Percentiles rank a stretch among this genome's conserved stretches.
phyloP scores from a whole-genome alignment of 1,140 invertebrate genomes.

The Plutomurus gul region DNA sequence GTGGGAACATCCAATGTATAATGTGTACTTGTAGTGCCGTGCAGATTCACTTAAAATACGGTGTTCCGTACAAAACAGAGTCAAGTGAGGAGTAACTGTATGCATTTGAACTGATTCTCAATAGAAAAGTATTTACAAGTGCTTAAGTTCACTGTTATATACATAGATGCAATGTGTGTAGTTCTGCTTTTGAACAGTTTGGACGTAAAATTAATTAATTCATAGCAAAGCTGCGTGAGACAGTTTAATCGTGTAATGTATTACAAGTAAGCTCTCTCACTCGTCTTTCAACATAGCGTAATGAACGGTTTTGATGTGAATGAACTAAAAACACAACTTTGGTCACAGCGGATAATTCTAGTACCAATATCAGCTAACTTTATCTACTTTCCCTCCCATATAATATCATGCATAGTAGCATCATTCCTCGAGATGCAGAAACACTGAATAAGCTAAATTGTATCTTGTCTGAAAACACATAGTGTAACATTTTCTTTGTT shows the following conservation, averaged over 20 bases:
- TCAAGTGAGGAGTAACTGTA: too few relatives aligned
- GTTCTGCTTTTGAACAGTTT: neutral
- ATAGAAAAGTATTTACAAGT: neutral
- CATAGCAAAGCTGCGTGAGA: constrained; percentile 6
- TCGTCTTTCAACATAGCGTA: neutral
- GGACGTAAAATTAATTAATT: constrained; percentile 20
- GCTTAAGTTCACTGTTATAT: neutral
- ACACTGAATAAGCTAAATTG: neutral
- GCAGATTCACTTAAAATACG: too few relatives aligned
- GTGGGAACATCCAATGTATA: too few relatives aligned
- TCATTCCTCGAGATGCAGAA: neutral
- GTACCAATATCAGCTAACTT: too few relatives aligned
- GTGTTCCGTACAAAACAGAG: too few relatives aligned
- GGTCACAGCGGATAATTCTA: too few relatives aligned
- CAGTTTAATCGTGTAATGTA: constrained; percentile 19
- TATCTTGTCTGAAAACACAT: neutral
- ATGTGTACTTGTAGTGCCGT: too few relatives aligned
- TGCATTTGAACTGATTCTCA: too few relatives aligned
- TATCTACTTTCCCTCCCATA: neutral
- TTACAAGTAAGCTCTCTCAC: neutral
- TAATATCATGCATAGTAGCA: neutral
- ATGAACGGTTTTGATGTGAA: neutral
- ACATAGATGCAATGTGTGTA: neutral
- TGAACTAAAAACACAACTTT: too few relatives aligned
- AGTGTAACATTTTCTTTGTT: neutral